Percentiles rank a stretch among this genome's conserved stretches.
These are phyloP conservation scores for Suillia variegata DNA, from an alignment of 2,888 invertebrate species.

Conservation along the genomic window DNA sequence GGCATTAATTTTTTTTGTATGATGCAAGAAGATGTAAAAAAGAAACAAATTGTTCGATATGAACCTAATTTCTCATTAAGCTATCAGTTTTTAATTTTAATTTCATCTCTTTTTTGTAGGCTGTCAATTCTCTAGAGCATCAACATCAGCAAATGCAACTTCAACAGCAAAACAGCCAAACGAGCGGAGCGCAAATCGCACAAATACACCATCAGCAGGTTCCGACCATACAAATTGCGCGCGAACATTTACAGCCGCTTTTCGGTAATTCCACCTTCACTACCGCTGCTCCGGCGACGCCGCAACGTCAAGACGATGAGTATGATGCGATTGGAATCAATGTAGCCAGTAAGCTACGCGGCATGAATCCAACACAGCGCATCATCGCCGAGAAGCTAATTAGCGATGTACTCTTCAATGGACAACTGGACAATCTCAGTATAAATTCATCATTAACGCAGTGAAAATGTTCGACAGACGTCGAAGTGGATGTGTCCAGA, in stretches of 20 bases:
- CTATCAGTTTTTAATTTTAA: no score
- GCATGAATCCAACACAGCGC: conserved; percentile 56
- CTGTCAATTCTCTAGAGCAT: conserved; percentile 56
- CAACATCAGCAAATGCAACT: conserved; percentile 56
- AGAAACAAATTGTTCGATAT: no score
- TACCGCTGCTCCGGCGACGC: conserved; percentile 38
- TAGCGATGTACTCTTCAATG: conserved; percentile 58
- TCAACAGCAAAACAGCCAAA: conserved; percentile 36
- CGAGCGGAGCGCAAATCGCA: conserved; percentile 35
- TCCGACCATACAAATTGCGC: conserved; percentile 57
- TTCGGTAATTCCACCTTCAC: conserved; percentile 50
- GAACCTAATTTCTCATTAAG: no score
- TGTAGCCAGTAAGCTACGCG: conserved; percentile 56
- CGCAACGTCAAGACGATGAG: conserved; percentile 51
- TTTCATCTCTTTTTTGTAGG: conserved; percentile 37
- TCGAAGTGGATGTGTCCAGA: no score
- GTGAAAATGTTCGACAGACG: conserved; percentile 29
- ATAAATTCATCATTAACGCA: conserved; percentile 53
- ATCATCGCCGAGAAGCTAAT: conserved; percentile 59
- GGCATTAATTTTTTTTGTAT: no score
- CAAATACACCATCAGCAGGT: conserved; percentile 48
- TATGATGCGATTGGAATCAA: conserved; percentile 59
- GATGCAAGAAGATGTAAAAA: no score
- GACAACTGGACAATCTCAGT: conserved; percentile 55
- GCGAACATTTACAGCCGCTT: conserved; percentile 56